A percentile compares a stretch with the other conserved stretches of the same genome.
phyloP scores from a whole-genome alignment of 1,140 invertebrate genomes.

The Spodoptera frugiperda region DNA sequence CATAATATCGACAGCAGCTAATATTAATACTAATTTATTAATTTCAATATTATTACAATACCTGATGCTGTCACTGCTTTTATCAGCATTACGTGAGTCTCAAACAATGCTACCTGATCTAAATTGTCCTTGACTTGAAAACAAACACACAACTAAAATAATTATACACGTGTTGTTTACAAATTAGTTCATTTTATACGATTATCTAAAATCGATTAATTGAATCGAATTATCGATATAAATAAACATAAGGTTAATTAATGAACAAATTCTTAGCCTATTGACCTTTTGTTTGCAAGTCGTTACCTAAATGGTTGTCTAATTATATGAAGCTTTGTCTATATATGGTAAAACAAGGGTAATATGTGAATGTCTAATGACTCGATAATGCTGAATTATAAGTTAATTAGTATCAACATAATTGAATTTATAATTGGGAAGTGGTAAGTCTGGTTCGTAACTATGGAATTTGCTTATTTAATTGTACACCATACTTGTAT shows the following conservation, averaged over 20 bases:
- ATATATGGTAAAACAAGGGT: slow-evolving; percentile 15
- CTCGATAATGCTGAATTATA: neutral
- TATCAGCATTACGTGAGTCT: neutral
- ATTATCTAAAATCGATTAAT: slow-evolving; percentile 38
- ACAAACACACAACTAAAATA: slow-evolving; percentile 3
- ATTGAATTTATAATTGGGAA: slow-evolving; percentile 4
- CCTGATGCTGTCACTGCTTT: neutral
- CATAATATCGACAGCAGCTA: no score
- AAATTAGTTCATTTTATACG: slow-evolving; percentile 29
- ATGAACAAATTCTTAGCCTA: slow-evolving; percentile 32
- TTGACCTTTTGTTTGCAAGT: slow-evolving; percentile 7
- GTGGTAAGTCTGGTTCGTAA: neutral
- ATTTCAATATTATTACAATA: neutral
- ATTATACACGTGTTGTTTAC: slow-evolving; percentile 35
- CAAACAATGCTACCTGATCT: neutral
- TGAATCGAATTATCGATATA: slow-evolving; percentile 28
- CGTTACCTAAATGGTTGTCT: slow-evolving; percentile 9
- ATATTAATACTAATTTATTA: no score
- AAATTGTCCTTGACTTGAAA: slow-evolving; percentile 1
- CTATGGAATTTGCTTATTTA: neutral
- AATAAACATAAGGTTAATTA: slow-evolving; percentile 10
- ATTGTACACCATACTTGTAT: neutral
- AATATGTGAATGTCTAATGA: neutral
- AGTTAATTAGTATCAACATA: neutral
- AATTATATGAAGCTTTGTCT: slow-evolving; percentile 15